phyloP scores from a whole-genome alignment of 2,888 invertebrate genomes.

The Hypena proboscidalis region DNA sequence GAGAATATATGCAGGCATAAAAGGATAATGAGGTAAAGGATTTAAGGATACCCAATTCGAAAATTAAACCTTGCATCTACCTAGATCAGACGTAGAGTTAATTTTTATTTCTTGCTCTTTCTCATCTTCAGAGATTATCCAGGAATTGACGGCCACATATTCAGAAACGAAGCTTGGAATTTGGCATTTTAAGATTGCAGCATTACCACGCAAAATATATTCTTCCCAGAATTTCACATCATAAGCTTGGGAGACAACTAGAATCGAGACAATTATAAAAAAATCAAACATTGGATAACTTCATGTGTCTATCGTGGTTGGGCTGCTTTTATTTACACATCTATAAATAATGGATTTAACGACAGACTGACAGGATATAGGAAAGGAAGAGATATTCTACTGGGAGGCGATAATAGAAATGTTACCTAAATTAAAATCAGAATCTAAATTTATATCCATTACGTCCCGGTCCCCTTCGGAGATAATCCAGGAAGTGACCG shows the following conservation, averaged over 20 bases:
- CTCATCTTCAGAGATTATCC: slow-evolving; percentile 92
- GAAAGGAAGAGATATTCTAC: slow-evolving; percentile 28
- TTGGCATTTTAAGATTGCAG: slow-evolving; percentile 96
- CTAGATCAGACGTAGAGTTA: slow-evolving; percentile 65
- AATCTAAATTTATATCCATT: slow-evolving; percentile 79
- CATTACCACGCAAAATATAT: slow-evolving; percentile 95
- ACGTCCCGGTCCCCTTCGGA: slow-evolving; percentile 83
- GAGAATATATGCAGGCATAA: not conserved
- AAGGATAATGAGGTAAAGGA: slow-evolving; percentile 14
- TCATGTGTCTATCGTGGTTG: not conserved
- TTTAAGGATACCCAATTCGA: slow-evolving; percentile 6
- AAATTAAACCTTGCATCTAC: slow-evolving; percentile 52
- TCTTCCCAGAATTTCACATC: slow-evolving; percentile 97
- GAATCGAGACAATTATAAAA: slow-evolving; percentile 67
- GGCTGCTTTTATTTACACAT: too few species aligned
- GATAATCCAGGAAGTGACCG: slow-evolving; percentile 94
- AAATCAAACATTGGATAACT: slow-evolving; percentile 6
- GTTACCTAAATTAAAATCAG: slow-evolving; percentile 74
- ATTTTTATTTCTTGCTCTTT: slow-evolving; percentile 74
- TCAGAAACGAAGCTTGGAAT: slow-evolving; percentile 97
- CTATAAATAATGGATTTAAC: not conserved
- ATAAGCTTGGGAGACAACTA: slow-evolving; percentile 96
- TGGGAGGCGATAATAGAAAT: slow-evolving; percentile 16
- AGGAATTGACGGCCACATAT: slow-evolving; percentile 93
- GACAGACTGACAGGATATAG: slow-evolving; percentile 16